These are phyloP conservation scores for Eretmocerus hayati DNA, from an alignment of 2,888 invertebrate species.

Conservation along the genomic window DNA sequence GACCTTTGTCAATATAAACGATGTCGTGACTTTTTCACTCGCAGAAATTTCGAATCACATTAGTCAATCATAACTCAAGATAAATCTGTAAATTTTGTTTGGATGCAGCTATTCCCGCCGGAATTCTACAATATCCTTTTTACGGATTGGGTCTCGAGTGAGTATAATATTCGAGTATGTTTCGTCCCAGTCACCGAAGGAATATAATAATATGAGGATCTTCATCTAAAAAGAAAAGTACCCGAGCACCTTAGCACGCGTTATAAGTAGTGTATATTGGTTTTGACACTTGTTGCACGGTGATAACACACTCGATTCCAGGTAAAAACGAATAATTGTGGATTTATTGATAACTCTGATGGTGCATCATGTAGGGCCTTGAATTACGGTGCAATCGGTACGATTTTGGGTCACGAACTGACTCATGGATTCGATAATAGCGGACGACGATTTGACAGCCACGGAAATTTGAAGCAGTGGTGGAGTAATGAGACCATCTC, in stretches of 20 bases:
- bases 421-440: conserved; percentile 56
- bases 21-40: too few species aligned
- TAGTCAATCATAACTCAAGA: too few species aligned
- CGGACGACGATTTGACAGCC: conserved; percentile 77
- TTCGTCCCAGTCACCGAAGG: too few species aligned
- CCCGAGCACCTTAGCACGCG: not conserved
- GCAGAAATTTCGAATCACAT: not conserved
- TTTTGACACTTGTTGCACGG: too few species aligned
- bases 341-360: too few species aligned
- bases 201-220: too few species aligned
- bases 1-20: too few species aligned
- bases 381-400: conserved; percentile 76
- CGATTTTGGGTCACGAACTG: conserved; percentile 69
- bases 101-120: conserved; percentile 69
- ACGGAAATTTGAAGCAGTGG: conserved; percentile 84
- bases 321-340: too few species aligned
- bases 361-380: too few species aligned
- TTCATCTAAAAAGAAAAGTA: conserved; percentile 6
- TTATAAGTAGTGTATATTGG: too few species aligned
- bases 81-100: not conserved
- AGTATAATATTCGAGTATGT: too few species aligned
- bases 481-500: conserved; percentile 74
- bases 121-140: conserved; percentile 77
- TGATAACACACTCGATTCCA: too few species aligned
- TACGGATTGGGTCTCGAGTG: conserved; percentile 79